phyloP scores from a whole-genome alignment of 2,113 vertebrate species.

The Oplegnathus fasciatus region DNA sequence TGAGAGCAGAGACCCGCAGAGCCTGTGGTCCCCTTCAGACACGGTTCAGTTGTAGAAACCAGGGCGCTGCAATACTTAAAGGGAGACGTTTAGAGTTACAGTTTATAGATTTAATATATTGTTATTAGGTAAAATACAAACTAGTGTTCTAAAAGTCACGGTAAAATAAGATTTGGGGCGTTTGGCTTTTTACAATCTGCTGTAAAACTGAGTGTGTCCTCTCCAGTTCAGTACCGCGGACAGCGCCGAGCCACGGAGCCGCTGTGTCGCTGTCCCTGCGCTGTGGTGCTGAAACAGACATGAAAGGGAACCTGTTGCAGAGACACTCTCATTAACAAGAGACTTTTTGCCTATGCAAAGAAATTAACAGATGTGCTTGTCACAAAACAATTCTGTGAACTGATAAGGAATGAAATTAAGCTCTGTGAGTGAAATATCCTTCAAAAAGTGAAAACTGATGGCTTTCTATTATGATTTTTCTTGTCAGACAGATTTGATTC shows the following conservation, averaged over 20 bases:
- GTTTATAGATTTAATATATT: too few species aligned
- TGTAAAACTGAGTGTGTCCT: neutral
- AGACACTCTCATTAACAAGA: neutral
- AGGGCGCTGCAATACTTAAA: neutral
- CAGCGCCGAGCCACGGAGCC: slow-evolving; percentile 55
- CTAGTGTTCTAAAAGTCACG: neutral
- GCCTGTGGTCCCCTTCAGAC: neutral
- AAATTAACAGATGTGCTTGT: neutral
- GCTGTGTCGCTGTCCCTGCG: slow-evolving; percentile 50
- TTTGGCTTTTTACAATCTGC: neutral
- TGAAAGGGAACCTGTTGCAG: slow-evolving; percentile 10
- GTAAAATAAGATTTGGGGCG: neutral
- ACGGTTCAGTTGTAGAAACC: neutral
- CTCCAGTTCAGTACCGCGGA: slow-evolving; percentile 81
- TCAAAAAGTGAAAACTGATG: neutral
- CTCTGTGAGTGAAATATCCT: too few species aligned
- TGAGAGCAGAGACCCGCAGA: slow-evolving; percentile 11
- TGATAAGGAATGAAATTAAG: neutral
- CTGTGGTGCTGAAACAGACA: slow-evolving; percentile 59
- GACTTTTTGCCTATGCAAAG: neutral
- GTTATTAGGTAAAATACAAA: neutral
- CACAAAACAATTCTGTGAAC: neutral
- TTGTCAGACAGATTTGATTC: neutral
- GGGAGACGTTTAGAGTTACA: neutral
- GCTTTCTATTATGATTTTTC: neutral